A percentile compares a stretch with the other conserved stretches of the same genome.
These are phyloP conservation scores for Poeciliopsis prolifica DNA, from an alignment of 2,113 vertebrate genomes.

Conservation along the genomic window DNA sequence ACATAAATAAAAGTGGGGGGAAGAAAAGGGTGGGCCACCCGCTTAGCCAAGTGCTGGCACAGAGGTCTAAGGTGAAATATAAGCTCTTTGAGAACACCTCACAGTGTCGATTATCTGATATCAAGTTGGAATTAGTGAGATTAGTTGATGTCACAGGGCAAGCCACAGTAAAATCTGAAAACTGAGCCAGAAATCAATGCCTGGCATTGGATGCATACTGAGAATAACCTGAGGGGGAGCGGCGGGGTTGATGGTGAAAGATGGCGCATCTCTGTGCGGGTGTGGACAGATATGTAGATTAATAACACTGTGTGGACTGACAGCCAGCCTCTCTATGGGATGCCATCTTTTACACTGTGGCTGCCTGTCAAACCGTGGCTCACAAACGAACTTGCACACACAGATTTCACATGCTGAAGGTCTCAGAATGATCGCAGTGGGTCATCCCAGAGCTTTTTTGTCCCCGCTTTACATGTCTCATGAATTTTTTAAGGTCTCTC, in stretches of 20 bases:
- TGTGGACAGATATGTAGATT: slow-evolving; percentile 49
- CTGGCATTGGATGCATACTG: slow-evolving; percentile 48
- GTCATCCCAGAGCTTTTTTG: slow-evolving; percentile 58
- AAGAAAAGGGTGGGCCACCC: slow-evolving; percentile 15
- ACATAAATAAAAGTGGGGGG: slow-evolving; percentile 31
- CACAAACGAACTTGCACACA: slow-evolving; percentile 35
- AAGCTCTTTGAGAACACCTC: slow-evolving; percentile 50
- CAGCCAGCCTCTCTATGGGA: slow-evolving; percentile 46
- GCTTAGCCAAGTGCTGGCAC: slow-evolving; percentile 22
- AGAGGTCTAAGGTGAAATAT: slow-evolving; percentile 32
- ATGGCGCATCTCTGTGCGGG: slow-evolving; percentile 14
- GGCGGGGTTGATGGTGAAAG: slow-evolving; percentile 34
- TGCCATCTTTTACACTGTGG: slow-evolving; percentile 38
- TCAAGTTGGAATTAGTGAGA: slow-evolving; percentile 69
- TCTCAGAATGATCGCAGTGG: slow-evolving; percentile 60
- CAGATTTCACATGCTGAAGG: slow-evolving; percentile 35
- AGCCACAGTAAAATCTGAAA: slow-evolving; percentile 60
- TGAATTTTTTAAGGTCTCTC: slow-evolving; percentile 66
- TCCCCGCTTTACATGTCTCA: slow-evolving; percentile 60
- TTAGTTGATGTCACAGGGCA: slow-evolving; percentile 67
- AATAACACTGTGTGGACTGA: slow-evolving; percentile 64
- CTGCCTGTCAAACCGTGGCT: slow-evolving; percentile 42
- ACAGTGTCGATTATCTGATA: slow-evolving; percentile 67
- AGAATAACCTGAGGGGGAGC: slow-evolving; percentile 20
- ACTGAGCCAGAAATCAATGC: slow-evolving; percentile 65